Conservation (phyloP, 1,140 invertebrate species). For the Drosophila kanapiae region DNA sequence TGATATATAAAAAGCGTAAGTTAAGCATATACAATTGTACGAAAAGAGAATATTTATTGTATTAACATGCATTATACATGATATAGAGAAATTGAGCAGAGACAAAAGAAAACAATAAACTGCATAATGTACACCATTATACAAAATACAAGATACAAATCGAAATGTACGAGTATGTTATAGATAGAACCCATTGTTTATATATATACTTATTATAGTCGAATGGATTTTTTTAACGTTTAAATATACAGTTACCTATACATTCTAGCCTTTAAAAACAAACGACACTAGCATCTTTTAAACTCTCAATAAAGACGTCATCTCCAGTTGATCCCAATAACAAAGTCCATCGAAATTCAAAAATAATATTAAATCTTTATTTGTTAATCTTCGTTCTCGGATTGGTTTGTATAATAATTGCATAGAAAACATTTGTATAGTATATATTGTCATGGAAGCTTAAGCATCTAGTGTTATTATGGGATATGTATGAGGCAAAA, state of each 20-base stretch:
- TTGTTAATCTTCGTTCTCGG: slow-evolving; percentile 35
- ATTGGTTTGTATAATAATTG: slow-evolving; percentile 50
- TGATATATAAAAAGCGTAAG: slow-evolving; percentile 21
- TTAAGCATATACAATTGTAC: slow-evolving; percentile 43
- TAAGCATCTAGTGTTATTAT: slow-evolving; percentile 48
- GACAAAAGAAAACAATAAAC: slow-evolving; percentile 50
- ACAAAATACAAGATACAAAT: slow-evolving; percentile 45
- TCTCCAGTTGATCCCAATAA: slow-evolving; percentile 68
- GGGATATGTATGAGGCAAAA: slow-evolving; percentile 59
- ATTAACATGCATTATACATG: slow-evolving; percentile 51
- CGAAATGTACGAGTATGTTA: slow-evolving; percentile 57
- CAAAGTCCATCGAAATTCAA: slow-evolving; percentile 1
- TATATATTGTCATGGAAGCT: slow-evolving; percentile 74
- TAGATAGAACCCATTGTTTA: slow-evolving; percentile 81
- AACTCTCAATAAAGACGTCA: slow-evolving; percentile 79
- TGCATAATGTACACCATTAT: slow-evolving; percentile 55
- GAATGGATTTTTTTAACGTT: slow-evolving; percentile 75
- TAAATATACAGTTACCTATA: slow-evolving; percentile 80
- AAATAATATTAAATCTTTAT: slow-evolving; percentile 41
- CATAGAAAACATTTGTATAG: slow-evolving; percentile 48
- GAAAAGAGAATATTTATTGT: slow-evolving; percentile 61
- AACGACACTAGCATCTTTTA: slow-evolving; percentile 78
- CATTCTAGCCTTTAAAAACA: slow-evolving; percentile 70
- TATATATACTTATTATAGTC: slow-evolving; percentile 63
- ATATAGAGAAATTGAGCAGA: slow-evolving; percentile 54